These are phyloP conservation scores for Mohoua ochrocephala DNA, from an alignment of 2,113 vertebrate genomes.

Conservation along the genomic window DNA sequence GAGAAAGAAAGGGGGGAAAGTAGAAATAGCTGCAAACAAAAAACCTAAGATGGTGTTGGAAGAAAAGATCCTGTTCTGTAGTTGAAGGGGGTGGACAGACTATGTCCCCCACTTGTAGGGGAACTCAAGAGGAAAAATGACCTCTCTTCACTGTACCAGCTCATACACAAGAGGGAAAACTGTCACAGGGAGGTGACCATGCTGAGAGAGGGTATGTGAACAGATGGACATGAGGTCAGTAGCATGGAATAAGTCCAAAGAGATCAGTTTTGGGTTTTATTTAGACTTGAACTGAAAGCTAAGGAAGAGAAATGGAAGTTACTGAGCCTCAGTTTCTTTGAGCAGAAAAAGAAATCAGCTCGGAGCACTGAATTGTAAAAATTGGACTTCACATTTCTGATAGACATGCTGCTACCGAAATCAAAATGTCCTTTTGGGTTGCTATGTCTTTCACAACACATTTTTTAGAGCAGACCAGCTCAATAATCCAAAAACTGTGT, in stretches of 20 bases:
- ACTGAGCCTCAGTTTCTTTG: neutral
- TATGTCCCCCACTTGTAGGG: neutral
- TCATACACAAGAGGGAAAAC: neutral
- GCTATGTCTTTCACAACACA: neutral
- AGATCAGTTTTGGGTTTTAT: neutral
- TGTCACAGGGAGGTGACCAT: neutral
- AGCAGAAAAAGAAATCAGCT: neutral
- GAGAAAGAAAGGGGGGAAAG: neutral
- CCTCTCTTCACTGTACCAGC: neutral
- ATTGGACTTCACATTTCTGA: neutral
- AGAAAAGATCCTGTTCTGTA: neutral
- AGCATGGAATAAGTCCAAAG: conserved; percentile 4
- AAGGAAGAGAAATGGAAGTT: neutral
- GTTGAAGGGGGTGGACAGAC: neutral
- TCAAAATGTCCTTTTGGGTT: neutral
- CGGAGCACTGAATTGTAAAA: neutral
- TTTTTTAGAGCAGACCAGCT: neutral
- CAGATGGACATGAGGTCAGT: conserved; percentile 38
- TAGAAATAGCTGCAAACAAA: neutral
- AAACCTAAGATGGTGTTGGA: neutral
- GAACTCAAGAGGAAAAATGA: neutral
- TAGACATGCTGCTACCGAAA: neutral
- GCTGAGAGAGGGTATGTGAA: neutral
- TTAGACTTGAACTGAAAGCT: conserved; percentile 11
- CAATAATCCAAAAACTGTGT: neutral